A percentile compares a stretch with the other conserved stretches of the same genome.
phyloP scores from a whole-genome alignment of 2,113 vertebrate species.

The Cebus imitator region DNA sequence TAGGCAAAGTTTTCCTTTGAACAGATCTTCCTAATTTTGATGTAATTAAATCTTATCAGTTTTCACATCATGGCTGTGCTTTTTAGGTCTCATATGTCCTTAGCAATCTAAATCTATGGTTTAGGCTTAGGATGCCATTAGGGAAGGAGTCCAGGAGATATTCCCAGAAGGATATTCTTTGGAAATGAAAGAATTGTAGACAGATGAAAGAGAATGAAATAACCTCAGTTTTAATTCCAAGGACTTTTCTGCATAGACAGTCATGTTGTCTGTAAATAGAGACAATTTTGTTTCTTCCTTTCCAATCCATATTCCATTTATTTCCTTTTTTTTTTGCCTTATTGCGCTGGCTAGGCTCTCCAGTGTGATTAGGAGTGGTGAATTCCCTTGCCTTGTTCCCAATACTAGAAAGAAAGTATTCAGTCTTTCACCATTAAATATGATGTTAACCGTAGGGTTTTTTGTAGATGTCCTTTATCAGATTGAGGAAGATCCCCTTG shows the following conservation, averaged over 20 bases:
- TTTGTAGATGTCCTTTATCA: neutral
- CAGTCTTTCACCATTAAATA: neutral
- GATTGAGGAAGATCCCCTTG: neutral
- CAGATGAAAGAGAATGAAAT: neutral
- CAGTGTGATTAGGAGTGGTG: neutral
- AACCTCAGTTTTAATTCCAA: slow-evolving; percentile 3
- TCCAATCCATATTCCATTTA: neutral
- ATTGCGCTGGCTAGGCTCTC: neutral
- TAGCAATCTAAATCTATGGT: neutral
- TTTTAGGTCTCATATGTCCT: neutral
- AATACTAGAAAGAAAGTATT: neutral
- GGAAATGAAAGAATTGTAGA: slow-evolving; percentile 21
- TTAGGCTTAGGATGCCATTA: neutral
- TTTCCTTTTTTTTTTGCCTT: neutral
- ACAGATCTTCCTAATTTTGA: slow-evolving; percentile 16
- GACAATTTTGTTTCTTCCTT: neutral
- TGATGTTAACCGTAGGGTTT: neutral
- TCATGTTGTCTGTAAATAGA: neutral
- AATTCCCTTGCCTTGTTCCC: neutral
- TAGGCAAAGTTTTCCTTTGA: neutral
- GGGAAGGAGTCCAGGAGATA: neutral
- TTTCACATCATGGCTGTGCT: neutral
- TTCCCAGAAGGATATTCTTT: neutral
- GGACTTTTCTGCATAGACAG: neutral
- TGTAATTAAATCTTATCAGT: neutral